phyloP scores from a whole-genome alignment of 2,113 vertebrate species.

The Melanocharis versteri region DNA sequence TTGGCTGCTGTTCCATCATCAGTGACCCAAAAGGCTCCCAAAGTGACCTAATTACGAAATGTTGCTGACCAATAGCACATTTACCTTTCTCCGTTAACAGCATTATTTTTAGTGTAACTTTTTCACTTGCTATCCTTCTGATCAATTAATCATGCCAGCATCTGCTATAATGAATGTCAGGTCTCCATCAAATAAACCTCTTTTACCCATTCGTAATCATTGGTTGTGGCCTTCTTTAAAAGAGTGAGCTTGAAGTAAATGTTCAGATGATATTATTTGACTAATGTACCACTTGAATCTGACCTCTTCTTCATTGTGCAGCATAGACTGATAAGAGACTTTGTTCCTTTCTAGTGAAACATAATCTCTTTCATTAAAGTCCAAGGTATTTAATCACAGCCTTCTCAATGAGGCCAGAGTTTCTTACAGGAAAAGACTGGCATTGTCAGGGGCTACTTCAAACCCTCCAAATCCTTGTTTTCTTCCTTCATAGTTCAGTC shows the following conservation, averaged over 20 bases:
- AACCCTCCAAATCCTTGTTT: not conserved
- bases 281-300: slow-evolving; percentile 9
- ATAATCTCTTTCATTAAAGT: not conserved
- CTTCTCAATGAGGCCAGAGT: not conserved
- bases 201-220: not conserved
- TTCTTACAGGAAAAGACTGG: not conserved
- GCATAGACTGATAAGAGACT: not conserved
- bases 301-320: not conserved
- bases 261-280: not conserved
- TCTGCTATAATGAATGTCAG: not conserved
- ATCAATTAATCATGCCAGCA: slow-evolving; percentile 2
- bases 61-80: not conserved
- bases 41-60: slow-evolving; percentile 16
- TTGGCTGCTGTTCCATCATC: not conserved
- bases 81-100: not conserved
- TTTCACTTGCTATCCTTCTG: not conserved
- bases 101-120: not conserved
- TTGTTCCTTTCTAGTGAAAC: not conserved
- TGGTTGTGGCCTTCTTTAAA: not conserved
- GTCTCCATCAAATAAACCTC: slow-evolving; percentile 10
- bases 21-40: not conserved
- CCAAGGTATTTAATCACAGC: not conserved
- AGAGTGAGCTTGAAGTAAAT: not conserved
- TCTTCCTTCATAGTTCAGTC: not conserved
- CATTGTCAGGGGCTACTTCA: not conserved